Base-by-base conservation (phyloP, 2,797 vertebrate species). In the Sciaenops ocellatus region DNA sequence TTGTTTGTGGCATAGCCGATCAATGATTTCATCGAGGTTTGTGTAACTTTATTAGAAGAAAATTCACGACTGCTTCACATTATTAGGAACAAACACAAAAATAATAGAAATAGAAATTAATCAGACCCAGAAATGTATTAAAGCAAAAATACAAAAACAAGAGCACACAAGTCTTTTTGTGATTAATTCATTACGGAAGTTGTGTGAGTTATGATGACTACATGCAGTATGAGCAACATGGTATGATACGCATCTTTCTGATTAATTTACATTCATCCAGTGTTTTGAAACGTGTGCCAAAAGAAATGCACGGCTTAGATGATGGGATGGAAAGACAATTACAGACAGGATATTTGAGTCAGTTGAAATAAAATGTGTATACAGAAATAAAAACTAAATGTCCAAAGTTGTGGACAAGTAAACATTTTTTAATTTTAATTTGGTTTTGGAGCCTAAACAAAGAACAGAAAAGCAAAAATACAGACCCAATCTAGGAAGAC, bases 401-500 rank as follows among this genome's bases (percentile, higher is more conserved):
- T 1, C 17, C 47, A 69, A 52, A 69, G 38, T 51, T n/a, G 60
- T 0, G 22, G 34, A 42, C 3, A 54, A 62, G 8, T 9, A 48
- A 56, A 62, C 10, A 38, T 9, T 24, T 30, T 54, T 6, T 30
- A 26, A 38, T 6, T 64, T 54, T 15, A 24, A n/a, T 56, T 0
- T 22, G 18, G 30, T 1, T 28, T 7, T 24, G 22, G 5, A 48
- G n/a, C 3, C n/a, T 20, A 17, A 57, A 54, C 1, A 28, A 1
- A 44, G 17, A 65, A 28, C 7, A 50, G 1, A 17, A 5, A 8
- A 56, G 6, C 9, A 28, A 56, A 38, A 65, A 66, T 64, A 59
- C 57, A 57, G 26, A 76, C 4, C 38, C 2, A 7, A 61, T 91
- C 87, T 90, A 82, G 71, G 10, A 70, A 70, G 5, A 63, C 61